phyloP scores from a whole-genome alignment of 2,888 invertebrate species.

The Celastrina argiolus region DNA sequence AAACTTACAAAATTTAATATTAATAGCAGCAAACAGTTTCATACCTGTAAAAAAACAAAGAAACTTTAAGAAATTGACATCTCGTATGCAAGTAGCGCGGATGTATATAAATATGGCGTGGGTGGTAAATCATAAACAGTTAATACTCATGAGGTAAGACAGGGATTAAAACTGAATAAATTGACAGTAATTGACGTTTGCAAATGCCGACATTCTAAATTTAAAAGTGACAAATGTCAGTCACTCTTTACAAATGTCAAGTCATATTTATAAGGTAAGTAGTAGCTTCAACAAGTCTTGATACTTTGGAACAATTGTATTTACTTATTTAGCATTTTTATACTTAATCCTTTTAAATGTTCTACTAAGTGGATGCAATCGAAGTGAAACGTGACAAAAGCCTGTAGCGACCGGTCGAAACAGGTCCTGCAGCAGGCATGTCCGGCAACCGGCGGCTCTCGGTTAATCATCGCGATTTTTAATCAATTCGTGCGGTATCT shows the following conservation, averaged over 20 bases:
- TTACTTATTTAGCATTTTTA: not conserved
- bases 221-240: not conserved
- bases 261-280: not conserved
- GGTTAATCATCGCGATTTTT: slow-evolving; percentile 41
- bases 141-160: not conserved
- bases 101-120: not conserved
- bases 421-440: slow-evolving; percentile 67
- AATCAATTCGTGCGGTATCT: slow-evolving; percentile 25
- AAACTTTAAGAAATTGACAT: not conserved
- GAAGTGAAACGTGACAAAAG: slow-evolving; percentile 13
- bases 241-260: not conserved
- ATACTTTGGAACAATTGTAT: not conserved
- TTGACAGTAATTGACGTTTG: not conserved
- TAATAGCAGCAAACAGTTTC: not conserved
- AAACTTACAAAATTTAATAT: not conserved
- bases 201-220: not conserved
- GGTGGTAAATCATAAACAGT: not conserved
- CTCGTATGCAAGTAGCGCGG: not conserved
- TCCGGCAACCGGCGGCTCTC: slow-evolving; percentile 42
- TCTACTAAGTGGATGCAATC: not conserved
- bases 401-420: slow-evolving; percentile 52
- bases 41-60: not conserved
- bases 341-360: not conserved
- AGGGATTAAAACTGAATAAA: not conserved
- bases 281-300: not conserved